Percentiles rank a stretch among this genome's conserved stretches.
Conservation (phyloP, 2,888 invertebrate genomes). For the Tenthredo scrophulariae region DNA sequence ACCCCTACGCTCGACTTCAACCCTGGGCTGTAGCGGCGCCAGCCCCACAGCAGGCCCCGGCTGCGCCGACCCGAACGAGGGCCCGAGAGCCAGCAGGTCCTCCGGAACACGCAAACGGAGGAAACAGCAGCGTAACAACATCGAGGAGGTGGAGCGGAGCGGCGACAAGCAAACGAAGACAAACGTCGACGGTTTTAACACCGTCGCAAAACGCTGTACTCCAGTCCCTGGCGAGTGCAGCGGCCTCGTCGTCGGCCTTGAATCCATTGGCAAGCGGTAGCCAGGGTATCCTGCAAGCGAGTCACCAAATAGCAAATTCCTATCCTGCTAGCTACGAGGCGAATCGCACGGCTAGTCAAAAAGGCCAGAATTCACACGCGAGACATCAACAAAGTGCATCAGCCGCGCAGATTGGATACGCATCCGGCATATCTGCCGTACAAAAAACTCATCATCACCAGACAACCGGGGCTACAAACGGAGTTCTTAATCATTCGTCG, state of each 20-base stretch:
- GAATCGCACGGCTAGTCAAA: conserved; percentile 16
- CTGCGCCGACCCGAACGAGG: conserved; percentile 51
- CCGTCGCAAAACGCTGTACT: conserved; percentile 26
- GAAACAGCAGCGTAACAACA: conserved; percentile 34
- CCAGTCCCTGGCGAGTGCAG: background rate
- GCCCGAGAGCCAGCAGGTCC: conserved; percentile 51
- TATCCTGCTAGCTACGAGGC: conserved; percentile 15
- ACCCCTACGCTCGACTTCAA: conserved; percentile 52
- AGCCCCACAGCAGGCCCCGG: conserved; percentile 51
- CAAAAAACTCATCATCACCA: conserved; percentile 35
- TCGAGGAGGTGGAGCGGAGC: conserved; percentile 52
- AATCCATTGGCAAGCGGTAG: background rate
- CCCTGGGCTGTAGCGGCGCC: conserved; percentile 53
- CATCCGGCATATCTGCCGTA: conserved; percentile 27
- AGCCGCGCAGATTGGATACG: conserved; percentile 27
- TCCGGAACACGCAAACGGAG: conserved; percentile 52
- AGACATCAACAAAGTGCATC: background rate
- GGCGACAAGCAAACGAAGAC: conserved; percentile 41
- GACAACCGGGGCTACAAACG: background rate
- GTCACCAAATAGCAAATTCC: conserved; percentile 26
- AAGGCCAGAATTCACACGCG: conserved; percentile 23
- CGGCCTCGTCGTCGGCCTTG: background rate
- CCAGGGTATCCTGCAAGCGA: background rate
- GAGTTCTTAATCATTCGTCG: background rate
- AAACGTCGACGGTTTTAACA: background rate